phyloP scores from a whole-genome alignment of 2,113 vertebrate species.

The Gambusia affinis region DNA sequence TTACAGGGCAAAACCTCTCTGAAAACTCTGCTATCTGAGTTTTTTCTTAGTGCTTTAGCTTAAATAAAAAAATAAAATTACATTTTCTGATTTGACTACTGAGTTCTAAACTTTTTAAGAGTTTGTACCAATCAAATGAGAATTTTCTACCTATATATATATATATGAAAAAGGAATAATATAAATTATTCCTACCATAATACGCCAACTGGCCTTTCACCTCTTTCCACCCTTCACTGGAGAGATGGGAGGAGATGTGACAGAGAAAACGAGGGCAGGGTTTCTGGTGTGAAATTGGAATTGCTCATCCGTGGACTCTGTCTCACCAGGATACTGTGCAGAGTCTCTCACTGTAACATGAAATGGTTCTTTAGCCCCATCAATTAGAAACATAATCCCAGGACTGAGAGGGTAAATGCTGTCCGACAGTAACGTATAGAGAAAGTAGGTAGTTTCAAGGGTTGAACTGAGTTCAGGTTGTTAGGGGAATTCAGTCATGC shows the following conservation, averaged over 20 bases:
- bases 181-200: constrained; percentile 14
- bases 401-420: constrained; percentile 60
- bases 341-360: constrained; percentile 60
- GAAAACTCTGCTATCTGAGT: too few relatives aligned
- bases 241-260: constrained; percentile 49
- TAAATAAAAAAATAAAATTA: too few relatives aligned
- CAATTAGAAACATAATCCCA: constrained; percentile 61
- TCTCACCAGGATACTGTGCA: constrained; percentile 67
- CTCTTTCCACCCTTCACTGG: constrained; percentile 61
- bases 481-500: constrained; percentile 67
- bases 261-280: constrained; percentile 56
- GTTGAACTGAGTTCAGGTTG: constrained; percentile 51
- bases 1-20: too few relatives aligned
- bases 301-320: constrained; percentile 70
- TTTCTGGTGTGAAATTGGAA: constrained; percentile 78
- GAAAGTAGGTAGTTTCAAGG: constrained; percentile 33
- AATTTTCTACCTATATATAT: too few relatives aligned
- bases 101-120: too few relatives aligned
- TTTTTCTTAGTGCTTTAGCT: too few relatives aligned
- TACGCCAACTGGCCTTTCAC: constrained; percentile 43
- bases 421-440: constrained; percentile 61
- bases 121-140: too few relatives aligned
- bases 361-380: constrained; percentile 51
- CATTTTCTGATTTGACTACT: too few relatives aligned
- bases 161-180: neutral